Evolutionary conservation across 1,140 invertebrate species (phyloP).

Genomic region (Schlechtendalia chinensis): DNA sequence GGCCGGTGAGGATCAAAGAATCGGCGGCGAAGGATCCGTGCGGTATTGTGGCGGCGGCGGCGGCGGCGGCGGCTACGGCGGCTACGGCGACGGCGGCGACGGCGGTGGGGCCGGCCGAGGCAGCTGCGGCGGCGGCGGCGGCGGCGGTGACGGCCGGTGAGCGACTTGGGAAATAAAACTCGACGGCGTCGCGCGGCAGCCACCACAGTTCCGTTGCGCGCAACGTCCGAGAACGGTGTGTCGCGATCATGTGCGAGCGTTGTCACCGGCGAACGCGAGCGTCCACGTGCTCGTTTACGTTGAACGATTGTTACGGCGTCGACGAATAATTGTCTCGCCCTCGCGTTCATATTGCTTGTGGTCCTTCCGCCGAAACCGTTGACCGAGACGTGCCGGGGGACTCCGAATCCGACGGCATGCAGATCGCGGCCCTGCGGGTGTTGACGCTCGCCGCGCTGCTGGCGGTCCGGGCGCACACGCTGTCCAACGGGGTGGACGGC

Average conservation of each 20-base stretch:
- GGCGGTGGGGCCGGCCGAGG: conserved; percentile 27
- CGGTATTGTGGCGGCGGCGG: no score
- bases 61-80: no score
- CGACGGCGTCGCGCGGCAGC: conserved; percentile 32
- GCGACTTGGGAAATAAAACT: conserved; percentile 44
- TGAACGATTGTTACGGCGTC: no score
- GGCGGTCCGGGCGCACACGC: conserved; percentile 9
- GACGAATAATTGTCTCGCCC: neutral
- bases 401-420: neutral
- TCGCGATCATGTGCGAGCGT: conserved; percentile 26
- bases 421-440: neutral
- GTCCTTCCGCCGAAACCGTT: no score
- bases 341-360: no score
- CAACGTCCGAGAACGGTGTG: neutral
- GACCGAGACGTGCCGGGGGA: no score
- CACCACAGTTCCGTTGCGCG: conserved; percentile 26
- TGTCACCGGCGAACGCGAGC: neutral
- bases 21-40: no score
- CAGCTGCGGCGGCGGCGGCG: conserved; percentile 7
- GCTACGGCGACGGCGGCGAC: no score
- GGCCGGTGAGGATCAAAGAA: no score
- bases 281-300: conserved; percentile 36
- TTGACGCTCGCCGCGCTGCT: conserved; percentile 20
- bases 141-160: conserved; percentile 4
- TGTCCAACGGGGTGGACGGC: conserved; percentile 25